Evolutionary conservation across 2,797 vertebrate genomes (phyloP), one percentile per base, ranked within the genome.

Genomic region (Xerus rutilus): DNA sequence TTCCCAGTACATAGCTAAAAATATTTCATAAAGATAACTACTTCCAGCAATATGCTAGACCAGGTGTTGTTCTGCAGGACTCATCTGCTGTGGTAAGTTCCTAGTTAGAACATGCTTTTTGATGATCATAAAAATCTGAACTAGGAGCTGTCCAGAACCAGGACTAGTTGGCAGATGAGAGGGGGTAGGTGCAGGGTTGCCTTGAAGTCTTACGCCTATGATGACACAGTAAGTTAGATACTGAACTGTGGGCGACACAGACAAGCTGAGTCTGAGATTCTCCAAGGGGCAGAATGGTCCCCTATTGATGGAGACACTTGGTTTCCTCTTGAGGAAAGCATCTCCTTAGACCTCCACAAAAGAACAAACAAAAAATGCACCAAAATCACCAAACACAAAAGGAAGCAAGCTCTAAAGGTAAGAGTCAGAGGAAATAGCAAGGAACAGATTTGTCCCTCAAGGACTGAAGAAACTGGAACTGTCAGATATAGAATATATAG

Each of bases 11-110:
- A 79, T 32, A 85, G 65, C 32, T 94, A 73, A 94, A 76, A 88
- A 49, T 90, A 94, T 62, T 86, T 72, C n/a, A 69, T 89, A 84
- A 85, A 77, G 45, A 65, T 91, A 89, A 93, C 39, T 84, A 47
- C 43, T 85, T 94, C 52, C n/a, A 93, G 52, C 59, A 79, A 87
- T 76, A 77, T 32, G 15, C 52, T 90, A 62, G n/a, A 23, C n/a
- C n/a, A 62, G 64, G 76, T 91, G 70, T 76, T 87, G 11, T 54
- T 97, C 69, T 70, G 57, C 52, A 21, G 20, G 57, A 89, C 5
- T 43, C 49, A 35, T 12, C 32, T 95, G 67, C 35, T 91, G 1
- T 62, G 76, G 32, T 74, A 82, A n/a, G 59, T 89, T 45, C 4
- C 12, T 45, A 59, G 59, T 77, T 35, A 87, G 28, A 52, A 13